These are phyloP conservation scores for Ectobius pallidus DNA, from an alignment of 2,888 invertebrate species.

Conservation along the genomic window DNA sequence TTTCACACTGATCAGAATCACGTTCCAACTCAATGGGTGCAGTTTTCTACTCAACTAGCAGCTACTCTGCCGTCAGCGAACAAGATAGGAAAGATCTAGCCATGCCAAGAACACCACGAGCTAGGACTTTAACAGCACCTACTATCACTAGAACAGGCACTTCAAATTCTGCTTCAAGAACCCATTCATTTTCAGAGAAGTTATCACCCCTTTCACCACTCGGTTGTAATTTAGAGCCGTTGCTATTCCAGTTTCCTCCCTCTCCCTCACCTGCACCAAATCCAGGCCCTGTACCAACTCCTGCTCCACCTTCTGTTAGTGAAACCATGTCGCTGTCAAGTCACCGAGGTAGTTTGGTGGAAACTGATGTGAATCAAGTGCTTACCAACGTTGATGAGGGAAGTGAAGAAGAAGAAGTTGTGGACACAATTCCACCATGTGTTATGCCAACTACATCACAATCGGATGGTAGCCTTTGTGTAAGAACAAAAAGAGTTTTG, in stretches of 20 bases:
- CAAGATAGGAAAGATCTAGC: not conserved
- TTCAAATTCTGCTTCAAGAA: not conserved
- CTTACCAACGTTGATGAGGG: slow-evolving; percentile 18
- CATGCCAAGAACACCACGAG: not conserved
- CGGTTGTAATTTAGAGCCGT: not conserved
- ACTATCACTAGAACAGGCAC: not conserved
- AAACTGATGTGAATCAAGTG: slow-evolving; percentile 19
- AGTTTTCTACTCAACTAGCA: slow-evolving; percentile 16
- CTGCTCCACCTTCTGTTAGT: not conserved
- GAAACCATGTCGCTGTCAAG: not conserved
- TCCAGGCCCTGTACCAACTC: not conserved
- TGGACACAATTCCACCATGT: not conserved
- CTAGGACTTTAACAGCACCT: not conserved
- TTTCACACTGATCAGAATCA: no score
- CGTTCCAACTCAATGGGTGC: slow-evolving; percentile 74
- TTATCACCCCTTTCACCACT: not conserved
- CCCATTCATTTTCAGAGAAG: not conserved
- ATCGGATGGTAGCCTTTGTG: slow-evolving; percentile 33
- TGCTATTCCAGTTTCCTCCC: not conserved
- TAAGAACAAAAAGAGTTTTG: slow-evolving; percentile 29
- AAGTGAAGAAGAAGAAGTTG: not conserved
- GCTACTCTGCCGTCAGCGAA: not conserved
- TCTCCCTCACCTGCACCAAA: not conserved
- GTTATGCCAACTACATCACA: slow-evolving; percentile 26
- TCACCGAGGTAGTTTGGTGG: slow-evolving; percentile 13